A percentile compares a stretch with the other conserved stretches of the same genome.
These are phyloP conservation scores for Drosophila trichaetosa DNA, from an alignment of 2,888 invertebrate species.

Conservation along the genomic window DNA sequence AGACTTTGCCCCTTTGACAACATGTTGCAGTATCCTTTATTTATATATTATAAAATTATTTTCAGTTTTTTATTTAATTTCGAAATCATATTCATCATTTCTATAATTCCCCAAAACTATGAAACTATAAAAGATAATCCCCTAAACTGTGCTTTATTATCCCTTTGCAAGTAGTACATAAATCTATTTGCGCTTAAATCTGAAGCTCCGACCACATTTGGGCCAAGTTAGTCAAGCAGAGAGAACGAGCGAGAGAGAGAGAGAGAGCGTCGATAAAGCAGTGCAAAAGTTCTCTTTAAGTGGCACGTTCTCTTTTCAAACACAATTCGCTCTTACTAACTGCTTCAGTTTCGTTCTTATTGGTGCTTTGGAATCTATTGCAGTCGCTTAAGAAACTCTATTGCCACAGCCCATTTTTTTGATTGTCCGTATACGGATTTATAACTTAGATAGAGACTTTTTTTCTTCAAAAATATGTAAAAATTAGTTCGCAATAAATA, in stretches of 20 bases:
- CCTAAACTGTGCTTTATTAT: conserved; percentile 43
- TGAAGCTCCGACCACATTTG: conserved; percentile 23
- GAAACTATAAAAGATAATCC: conserved; percentile 13
- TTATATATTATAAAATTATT: neutral
- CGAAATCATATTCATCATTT: neutral
- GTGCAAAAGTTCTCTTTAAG: conserved; percentile 49
- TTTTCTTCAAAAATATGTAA: neutral
- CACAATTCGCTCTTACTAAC: conserved; percentile 29
- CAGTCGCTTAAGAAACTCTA: conserved; percentile 26
- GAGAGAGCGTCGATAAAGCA: conserved; percentile 51
- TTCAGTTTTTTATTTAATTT: neutral
- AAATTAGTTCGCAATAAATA: neutral
- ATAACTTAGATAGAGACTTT: neutral
- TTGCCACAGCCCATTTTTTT: conserved; percentile 54
- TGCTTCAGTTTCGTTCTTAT: conserved; percentile 40
- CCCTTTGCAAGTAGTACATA: neutral
- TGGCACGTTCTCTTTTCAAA: conserved; percentile 25
- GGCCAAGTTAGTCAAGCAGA: neutral
- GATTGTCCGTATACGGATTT: conserved; percentile 4
- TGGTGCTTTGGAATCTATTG: conserved; percentile 46
- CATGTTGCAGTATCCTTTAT: conserved; percentile 20
- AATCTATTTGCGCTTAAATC: conserved; percentile 2
- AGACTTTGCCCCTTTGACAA: conserved; percentile 11
- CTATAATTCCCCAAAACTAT: neutral
- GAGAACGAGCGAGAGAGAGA: neutral